phyloP scores from a whole-genome alignment of 1,140 invertebrate species.

The Rhyzopertha dominica region DNA sequence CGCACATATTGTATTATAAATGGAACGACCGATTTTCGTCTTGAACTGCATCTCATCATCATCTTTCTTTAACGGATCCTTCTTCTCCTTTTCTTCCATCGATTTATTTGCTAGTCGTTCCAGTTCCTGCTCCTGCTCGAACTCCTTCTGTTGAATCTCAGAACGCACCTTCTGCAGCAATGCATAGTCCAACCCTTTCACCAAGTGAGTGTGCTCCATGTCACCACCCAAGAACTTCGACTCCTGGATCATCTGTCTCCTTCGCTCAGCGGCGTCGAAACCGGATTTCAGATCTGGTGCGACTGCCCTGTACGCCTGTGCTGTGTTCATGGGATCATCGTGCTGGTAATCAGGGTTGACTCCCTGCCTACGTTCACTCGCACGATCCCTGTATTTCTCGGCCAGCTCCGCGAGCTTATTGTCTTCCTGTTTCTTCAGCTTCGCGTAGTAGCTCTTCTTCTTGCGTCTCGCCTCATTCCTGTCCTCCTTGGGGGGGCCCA shows the following conservation, averaged over 20 bases:
- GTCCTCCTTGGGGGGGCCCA: constrained; percentile 35
- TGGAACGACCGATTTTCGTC: constrained; percentile 69
- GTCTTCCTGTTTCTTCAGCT: constrained; percentile 90
- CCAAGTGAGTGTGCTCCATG: constrained; percentile 99
- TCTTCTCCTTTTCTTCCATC: constrained; percentile 56
- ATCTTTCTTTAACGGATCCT: constrained; percentile 56
- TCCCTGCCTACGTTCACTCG: constrained; percentile 89
- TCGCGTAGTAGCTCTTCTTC: too few relatives aligned
- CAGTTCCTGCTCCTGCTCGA: constrained; percentile 80
- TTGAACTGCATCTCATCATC: constrained; percentile 77
- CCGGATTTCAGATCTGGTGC: constrained; percentile 91
- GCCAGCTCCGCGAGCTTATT: constrained; percentile 93
- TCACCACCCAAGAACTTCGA: constrained; percentile 99
- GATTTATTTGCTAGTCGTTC: constrained; percentile 61
- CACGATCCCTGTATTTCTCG: constrained; percentile 90
- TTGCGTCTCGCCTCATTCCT: constrained; percentile 60
- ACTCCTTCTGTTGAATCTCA: constrained; percentile 75
- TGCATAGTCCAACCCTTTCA: constrained; percentile 99
- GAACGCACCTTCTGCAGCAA: constrained; percentile 88
- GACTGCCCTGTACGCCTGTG: constrained; percentile 89
- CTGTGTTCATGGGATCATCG: constrained; percentile 80
- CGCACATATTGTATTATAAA: constrained; percentile 63
- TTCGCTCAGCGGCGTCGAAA: constrained; percentile 90
- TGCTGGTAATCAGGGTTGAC: constrained; percentile 72
- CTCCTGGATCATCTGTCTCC: constrained; percentile 95